A percentile compares a stretch with the other conserved stretches of the same genome.
Evolutionary conservation across 2,113 vertebrate species (phyloP).

Genomic region (Corythornis madagascariensis): DNA sequence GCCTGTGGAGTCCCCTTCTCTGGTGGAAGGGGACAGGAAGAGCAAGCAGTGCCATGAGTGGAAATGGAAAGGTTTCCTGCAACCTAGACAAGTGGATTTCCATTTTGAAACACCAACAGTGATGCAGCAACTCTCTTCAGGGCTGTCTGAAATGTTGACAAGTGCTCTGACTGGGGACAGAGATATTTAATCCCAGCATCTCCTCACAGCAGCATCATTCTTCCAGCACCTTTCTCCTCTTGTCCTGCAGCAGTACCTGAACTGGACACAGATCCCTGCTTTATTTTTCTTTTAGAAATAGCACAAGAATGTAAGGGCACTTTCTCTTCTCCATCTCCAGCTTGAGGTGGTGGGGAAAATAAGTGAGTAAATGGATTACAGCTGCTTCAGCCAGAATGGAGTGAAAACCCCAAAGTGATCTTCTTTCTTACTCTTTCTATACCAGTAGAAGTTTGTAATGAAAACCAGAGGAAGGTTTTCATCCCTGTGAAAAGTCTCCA

Average conservation of each 20-base stretch:
- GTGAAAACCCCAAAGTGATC: background rate
- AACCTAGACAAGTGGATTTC: background rate
- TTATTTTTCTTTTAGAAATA: background rate
- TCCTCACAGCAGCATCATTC: background rate
- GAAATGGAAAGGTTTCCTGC: background rate
- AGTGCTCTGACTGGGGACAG: background rate
- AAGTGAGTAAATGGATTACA: background rate
- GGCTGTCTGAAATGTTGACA: background rate
- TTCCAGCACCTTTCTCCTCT: background rate
- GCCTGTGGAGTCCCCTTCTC: accelerated
- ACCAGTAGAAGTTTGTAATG: background rate
- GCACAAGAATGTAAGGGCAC: background rate
- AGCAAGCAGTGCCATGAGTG: background rate
- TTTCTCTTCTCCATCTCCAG: background rate
- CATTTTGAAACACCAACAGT: background rate
- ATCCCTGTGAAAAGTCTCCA: background rate
- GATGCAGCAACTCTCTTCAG: background rate
- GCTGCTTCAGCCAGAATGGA: background rate
- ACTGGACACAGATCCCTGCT: background rate
- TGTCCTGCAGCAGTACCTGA: background rate
- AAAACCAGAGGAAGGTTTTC: background rate
- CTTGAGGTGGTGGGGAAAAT: background rate
- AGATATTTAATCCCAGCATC: background rate
- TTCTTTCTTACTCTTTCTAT: background rate
- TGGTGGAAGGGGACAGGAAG: background rate